Evolutionary conservation across 2,797 vertebrate genomes (phyloP).

Genomic region (Knipowitschia caucasica): DNA sequence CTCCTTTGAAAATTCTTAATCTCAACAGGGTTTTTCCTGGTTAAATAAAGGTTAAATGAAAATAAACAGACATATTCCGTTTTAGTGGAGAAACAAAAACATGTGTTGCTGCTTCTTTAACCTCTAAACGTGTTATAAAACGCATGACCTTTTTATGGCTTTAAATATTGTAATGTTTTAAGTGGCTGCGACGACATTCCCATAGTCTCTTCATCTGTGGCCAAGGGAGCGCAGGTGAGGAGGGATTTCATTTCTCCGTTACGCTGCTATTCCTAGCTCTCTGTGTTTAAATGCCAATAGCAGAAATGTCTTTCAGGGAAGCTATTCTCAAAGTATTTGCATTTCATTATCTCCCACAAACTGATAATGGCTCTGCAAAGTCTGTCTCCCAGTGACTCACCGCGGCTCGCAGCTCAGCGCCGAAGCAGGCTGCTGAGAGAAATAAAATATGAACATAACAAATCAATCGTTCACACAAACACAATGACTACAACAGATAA

Average conservation of each 20-base stretch:
- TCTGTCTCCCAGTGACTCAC: constrained; percentile 6
- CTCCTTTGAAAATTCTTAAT: too few relatives aligned
- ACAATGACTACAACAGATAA: background rate
- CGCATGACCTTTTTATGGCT: background rate
- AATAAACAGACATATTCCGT: too few relatives aligned
- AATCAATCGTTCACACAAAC: background rate
- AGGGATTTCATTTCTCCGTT: constrained; percentile 3
- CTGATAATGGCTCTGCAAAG: constrained; percentile 10
- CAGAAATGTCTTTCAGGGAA: constrained; percentile 1
- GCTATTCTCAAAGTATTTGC: constrained; percentile 8
- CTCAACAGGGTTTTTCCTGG: too few relatives aligned
- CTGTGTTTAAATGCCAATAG: constrained; percentile 10
- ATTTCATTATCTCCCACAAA: constrained; percentile 12
- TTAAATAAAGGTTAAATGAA: too few relatives aligned
- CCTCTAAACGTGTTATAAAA: background rate
- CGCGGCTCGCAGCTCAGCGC: background rate
- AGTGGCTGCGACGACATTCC: background rate
- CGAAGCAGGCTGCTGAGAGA: background rate
- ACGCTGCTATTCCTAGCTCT: constrained; percentile 3
- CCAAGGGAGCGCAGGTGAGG: constrained; percentile 4
- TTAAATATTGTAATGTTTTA: background rate
- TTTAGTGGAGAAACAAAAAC: too few relatives aligned
- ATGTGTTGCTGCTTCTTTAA: background rate
- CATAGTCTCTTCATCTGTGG: constrained; percentile 6
- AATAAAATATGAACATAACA: background rate